Base-by-base conservation (phyloP, 2,113 vertebrate genomes). In the Melanostigma gelatinosum region DNA sequence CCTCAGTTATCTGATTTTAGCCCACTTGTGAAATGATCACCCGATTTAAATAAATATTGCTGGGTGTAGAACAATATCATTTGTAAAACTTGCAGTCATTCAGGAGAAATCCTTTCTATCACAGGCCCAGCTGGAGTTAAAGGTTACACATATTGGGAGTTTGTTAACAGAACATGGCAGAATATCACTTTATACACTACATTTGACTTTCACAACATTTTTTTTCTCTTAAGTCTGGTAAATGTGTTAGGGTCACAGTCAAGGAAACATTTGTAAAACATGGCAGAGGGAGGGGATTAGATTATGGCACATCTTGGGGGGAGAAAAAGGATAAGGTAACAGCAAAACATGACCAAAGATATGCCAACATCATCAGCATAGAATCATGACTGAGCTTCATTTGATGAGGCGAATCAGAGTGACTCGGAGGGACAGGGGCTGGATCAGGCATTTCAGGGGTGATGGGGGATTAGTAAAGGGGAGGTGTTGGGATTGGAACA, bases 401-500 rank as follows among this genome's bases (percentile, higher is more conserved):
- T 84, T 86, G 88, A 93, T 89, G 90, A 94, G 93, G 90, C 89
- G 72, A 93, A 93, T 86, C 77, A 89, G 82, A 69, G 83, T 18
- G 60, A 72, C 76, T 87, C 36, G 12, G 46, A 40, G 48, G 72
- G 72, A 57, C 27, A 40, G 69, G 36, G 70, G 62, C 69, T 42
- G 71, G 72, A 18, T 72, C 20, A 24, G 50, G 54, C 29, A 20
- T 38, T 68, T 77, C 42, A 66, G 75, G 69, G 63, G 72, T 52
- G 52, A 36, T 55, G 18, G 67, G 71, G 29, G 63, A 27, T 46
- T 54, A 70, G 13, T 58, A 27, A 61, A 36, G 61, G 36, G 72
- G 63, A 44, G 38, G 67, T 46, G 57, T 15, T 61, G 60, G 71
- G 84, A 79, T 58, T 75, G 50, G 62, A 55, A 75, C 20, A 66